Conservation (phyloP, 2,888 invertebrate species). For the Cryptophagus acutangulus region DNA sequence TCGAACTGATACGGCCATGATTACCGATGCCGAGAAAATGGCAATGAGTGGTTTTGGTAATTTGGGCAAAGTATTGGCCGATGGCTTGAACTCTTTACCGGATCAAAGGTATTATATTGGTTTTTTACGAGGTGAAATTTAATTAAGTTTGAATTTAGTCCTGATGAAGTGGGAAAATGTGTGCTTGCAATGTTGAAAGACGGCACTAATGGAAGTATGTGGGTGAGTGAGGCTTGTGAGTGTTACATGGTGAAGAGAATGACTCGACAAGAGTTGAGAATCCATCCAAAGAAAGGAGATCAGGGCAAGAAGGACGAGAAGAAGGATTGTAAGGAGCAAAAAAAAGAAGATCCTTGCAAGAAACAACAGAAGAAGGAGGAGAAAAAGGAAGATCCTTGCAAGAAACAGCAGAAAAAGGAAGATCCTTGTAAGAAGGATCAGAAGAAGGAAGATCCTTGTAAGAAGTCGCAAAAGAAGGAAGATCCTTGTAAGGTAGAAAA, state of each 20-base stretch:
- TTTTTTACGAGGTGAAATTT: background rate
- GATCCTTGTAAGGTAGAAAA: constrained; percentile 9
- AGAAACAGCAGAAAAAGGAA: constrained; percentile 4
- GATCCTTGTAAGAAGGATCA: background rate
- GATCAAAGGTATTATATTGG: constrained; percentile 29
- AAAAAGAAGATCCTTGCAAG: background rate
- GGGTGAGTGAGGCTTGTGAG: constrained; percentile 6
- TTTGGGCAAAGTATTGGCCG: constrained; percentile 15
- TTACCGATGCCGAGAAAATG: constrained; percentile 16
- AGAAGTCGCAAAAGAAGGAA: constrained; percentile 1
- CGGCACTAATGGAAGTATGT: constrained; percentile 40
- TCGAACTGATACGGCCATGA: constrained; percentile 34
- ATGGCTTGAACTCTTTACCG: constrained; percentile 21
- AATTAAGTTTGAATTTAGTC: constrained; percentile 13
- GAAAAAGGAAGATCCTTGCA: too few species aligned
- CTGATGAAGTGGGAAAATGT: constrained; percentile 33
- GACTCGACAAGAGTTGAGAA: background rate
- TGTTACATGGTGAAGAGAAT: constrained; percentile 1
- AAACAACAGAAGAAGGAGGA: constrained; percentile 1
- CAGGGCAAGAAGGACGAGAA: background rate
- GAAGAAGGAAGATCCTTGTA: background rate
- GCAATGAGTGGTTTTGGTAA: constrained; percentile 15
- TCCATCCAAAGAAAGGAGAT: background rate
- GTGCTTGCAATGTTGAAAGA: constrained; percentile 31
- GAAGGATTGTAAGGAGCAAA: background rate